Conservation (phyloP, 2,797 vertebrate genomes). For the Sebastes minor region DNA sequence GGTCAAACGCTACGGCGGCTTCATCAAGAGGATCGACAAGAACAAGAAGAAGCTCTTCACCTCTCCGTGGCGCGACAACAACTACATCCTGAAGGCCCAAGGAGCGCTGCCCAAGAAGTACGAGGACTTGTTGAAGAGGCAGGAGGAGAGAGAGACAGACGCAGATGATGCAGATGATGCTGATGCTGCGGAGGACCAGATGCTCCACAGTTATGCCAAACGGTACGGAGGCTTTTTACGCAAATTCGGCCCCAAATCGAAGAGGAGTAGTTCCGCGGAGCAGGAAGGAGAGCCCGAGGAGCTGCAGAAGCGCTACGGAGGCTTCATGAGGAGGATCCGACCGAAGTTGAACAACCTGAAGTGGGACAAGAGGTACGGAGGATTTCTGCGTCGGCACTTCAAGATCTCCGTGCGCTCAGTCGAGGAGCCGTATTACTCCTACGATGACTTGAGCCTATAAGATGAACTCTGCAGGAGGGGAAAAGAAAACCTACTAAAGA, state of each 20-base stretch:
- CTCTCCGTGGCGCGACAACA: slow-evolving; percentile 79
- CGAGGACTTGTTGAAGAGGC: slow-evolving; percentile 74
- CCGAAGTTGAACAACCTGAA: slow-evolving; percentile 94
- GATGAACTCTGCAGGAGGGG: slow-evolving; percentile 6
- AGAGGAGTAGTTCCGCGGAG: slow-evolving; percentile 80
- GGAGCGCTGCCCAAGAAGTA: slow-evolving; percentile 76
- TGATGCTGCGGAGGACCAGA: slow-evolving; percentile 46
- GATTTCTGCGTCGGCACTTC: slow-evolving; percentile 94
- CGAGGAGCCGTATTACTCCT: slow-evolving; percentile 85
- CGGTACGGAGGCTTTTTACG: slow-evolving; percentile 94
- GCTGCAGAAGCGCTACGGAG: slow-evolving; percentile 95
- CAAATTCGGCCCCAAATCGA: slow-evolving; percentile 88
- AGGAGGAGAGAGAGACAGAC: slow-evolving; percentile 62
- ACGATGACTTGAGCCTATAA: slow-evolving; percentile 85
- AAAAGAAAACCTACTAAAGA: slow-evolving; percentile 16
- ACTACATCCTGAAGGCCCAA: slow-evolving; percentile 66
- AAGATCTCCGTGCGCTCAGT: slow-evolving; percentile 90
- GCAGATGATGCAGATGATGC: slow-evolving; percentile 26
- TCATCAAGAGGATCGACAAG: slow-evolving; percentile 85
- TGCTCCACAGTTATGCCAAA: slow-evolving; percentile 72
- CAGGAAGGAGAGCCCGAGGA: slow-evolving; percentile 73
- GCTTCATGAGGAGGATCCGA: slow-evolving; percentile 94
- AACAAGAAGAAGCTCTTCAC: slow-evolving; percentile 81
- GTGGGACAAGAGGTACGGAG: slow-evolving; percentile 97
- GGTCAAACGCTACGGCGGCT: slow-evolving; percentile 81